phyloP scores from a whole-genome alignment of 1,140 invertebrate species.

The Drosophila neocordata region DNA sequence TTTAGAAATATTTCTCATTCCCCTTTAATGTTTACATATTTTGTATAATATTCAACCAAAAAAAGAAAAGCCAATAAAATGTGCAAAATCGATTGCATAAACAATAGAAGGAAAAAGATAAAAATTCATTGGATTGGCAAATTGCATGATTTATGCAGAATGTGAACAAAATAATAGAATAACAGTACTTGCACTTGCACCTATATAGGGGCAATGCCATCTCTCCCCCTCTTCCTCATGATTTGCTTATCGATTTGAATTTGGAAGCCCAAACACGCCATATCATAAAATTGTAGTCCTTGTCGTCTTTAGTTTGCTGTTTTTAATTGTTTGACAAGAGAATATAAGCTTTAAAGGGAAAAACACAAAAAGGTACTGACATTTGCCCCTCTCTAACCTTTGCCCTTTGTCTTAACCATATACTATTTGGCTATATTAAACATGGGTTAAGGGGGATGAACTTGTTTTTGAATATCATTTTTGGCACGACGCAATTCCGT shows the following conservation, averaged over 20 bases:
- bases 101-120: conserved; percentile 23
- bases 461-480: conserved; percentile 44
- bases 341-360: conserved; percentile 44
- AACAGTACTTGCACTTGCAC: conserved; percentile 11
- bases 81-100: conserved; percentile 70
- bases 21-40: conserved; percentile 33
- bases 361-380: too few relatives aligned
- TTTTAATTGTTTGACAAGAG: background rate
- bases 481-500: conserved; percentile 68
- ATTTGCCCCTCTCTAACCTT: background rate
- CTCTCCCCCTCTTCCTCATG: background rate
- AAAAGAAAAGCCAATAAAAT: conserved; percentile 58
- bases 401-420: background rate
- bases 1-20: background rate
- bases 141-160: conserved; percentile 69
- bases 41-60: background rate
- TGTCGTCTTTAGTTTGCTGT: background rate
- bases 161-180: conserved; percentile 18
- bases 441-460: conserved; percentile 43
- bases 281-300: conserved; percentile 31
- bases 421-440: background rate
- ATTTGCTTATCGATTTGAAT: conserved; percentile 54
- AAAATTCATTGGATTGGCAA: conserved; percentile 61
- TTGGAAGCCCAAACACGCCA: conserved; percentile 54
- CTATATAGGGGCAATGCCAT: conserved; percentile 12